Evolutionary conservation across 2,888 invertebrate genomes (phyloP).

Genomic region (Macrophya alboannulata): DNA sequence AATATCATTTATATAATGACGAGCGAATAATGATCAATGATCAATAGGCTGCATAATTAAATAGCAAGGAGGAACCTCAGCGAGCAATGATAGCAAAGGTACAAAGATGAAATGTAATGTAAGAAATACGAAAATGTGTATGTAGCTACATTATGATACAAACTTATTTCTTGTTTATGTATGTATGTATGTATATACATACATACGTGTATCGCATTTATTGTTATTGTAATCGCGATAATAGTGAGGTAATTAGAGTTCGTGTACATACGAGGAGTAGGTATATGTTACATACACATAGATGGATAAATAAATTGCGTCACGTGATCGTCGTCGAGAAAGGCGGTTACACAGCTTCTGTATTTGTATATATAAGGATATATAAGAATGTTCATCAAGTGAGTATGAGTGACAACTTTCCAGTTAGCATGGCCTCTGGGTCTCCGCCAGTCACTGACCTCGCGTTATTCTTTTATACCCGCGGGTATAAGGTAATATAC

Average conservation of each 20-base stretch:
- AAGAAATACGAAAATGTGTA: neutral
- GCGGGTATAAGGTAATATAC: neutral
- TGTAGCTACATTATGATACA: neutral
- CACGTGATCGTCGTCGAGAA: conserved; percentile 35
- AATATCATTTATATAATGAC: conserved; percentile 19
- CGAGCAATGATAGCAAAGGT: neutral
- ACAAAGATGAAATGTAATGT: neutral
- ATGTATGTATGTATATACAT: too few species aligned
- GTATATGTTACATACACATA: neutral
- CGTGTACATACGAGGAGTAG: conserved; percentile 20
- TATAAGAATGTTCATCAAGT: conserved; percentile 24
- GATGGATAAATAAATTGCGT: conserved; percentile 14
- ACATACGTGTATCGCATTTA: too few species aligned
- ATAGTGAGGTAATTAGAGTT: conserved; percentile 39
- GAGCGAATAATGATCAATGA: neutral
- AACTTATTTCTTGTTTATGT: neutral
- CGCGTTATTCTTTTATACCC: conserved; percentile 21
- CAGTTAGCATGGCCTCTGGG: conserved; percentile 46
- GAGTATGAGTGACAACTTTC: conserved; percentile 54
- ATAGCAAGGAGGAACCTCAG: neutral
- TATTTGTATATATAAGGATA: conserved; percentile 20
- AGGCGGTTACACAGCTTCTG: conserved; percentile 31
- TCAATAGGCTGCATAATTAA: neutral
- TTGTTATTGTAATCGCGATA: conserved; percentile 28
- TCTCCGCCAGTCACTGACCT: conserved; percentile 51